Evolutionary conservation across 1,140 invertebrate species (phyloP).

Genomic region (Drosophila nasuta): DNA sequence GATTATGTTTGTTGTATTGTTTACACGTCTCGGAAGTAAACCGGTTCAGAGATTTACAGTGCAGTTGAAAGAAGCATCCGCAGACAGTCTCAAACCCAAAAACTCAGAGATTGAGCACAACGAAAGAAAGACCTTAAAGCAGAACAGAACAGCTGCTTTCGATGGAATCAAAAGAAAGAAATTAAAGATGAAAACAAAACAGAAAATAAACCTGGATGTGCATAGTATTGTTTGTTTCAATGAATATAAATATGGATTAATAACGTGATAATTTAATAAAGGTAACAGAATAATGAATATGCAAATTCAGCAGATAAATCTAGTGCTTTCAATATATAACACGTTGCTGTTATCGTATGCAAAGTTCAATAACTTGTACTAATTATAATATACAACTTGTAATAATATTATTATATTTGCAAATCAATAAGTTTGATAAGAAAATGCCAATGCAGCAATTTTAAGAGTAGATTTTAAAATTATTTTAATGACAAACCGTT

Average conservation of each 20-base stretch:
- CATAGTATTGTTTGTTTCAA: slow-evolving; percentile 9
- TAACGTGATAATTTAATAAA: slow-evolving; percentile 34
- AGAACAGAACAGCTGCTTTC: slow-evolving; percentile 55
- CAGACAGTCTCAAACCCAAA: neutral
- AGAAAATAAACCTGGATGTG: neutral
- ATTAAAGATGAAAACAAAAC: neutral
- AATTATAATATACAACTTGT: neutral
- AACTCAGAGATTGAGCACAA: neutral
- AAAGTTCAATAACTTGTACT: slow-evolving; percentile 23
- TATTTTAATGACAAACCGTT: too few relatives aligned
- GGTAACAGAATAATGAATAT: slow-evolving; percentile 16
- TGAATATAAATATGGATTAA: slow-evolving; percentile 27
- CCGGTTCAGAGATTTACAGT: slow-evolving; percentile 56
- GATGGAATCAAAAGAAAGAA: slow-evolving; percentile 5
- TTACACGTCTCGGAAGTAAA: slow-evolving; percentile 51
- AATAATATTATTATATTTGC: neutral
- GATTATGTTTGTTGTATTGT: slow-evolving; percentile 48
- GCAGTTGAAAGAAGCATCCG: slow-evolving; percentile 41
- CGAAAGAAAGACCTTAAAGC: slow-evolving; percentile 9
- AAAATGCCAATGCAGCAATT: neutral
- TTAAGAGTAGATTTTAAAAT: neutral
- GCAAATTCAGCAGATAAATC: slow-evolving; percentile 12
- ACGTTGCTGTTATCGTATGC: neutral
- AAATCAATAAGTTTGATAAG: slow-evolving; percentile 24
- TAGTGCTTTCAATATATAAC: neutral